Evolutionary conservation across 64 coral and sea anemone genomes (phyloP).

Genomic region (Astreopora myriophthalma): DNA sequence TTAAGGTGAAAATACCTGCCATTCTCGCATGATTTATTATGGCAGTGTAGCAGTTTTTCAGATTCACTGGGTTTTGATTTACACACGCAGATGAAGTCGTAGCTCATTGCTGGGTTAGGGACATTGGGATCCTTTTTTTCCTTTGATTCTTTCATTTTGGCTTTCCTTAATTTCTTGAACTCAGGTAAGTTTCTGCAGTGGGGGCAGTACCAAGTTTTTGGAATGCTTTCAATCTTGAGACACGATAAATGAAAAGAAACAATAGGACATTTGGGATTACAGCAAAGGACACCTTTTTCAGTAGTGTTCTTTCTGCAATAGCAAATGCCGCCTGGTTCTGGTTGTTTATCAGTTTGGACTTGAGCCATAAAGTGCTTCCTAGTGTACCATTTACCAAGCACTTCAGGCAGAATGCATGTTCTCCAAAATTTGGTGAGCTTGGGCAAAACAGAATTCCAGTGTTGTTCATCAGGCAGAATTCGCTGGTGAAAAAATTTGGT

Average conservation of each 20-base stretch:
- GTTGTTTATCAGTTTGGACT: background rate
- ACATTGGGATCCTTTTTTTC: background rate
- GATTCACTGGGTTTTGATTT: background rate
- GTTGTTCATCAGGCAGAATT: background rate
- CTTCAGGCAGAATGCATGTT: background rate
- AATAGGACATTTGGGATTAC: constrained; percentile 19
- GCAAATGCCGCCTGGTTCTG: background rate
- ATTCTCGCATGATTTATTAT: background rate
- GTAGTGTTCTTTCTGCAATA: background rate
- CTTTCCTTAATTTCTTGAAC: constrained; percentile 31
- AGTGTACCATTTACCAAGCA: constrained; percentile 26
- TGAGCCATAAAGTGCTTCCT: background rate
- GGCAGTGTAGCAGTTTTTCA: constrained; percentile 1
- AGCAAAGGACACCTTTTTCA: constrained; percentile 19
- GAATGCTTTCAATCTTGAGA: constrained; percentile 5
- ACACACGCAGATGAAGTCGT: background rate
- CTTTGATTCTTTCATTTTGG: background rate
- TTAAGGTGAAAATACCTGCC: background rate
- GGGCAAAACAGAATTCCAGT: constrained; percentile 8
- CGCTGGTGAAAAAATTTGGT: background rate
- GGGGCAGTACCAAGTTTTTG: constrained; percentile 46
- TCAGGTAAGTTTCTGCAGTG: constrained; percentile 38
- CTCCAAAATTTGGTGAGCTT: background rate
- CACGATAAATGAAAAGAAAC: constrained; percentile 11
- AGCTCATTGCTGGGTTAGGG: background rate